Conservation (phyloP, 2,113 vertebrate species). For the Eclectus roratus region DNA sequence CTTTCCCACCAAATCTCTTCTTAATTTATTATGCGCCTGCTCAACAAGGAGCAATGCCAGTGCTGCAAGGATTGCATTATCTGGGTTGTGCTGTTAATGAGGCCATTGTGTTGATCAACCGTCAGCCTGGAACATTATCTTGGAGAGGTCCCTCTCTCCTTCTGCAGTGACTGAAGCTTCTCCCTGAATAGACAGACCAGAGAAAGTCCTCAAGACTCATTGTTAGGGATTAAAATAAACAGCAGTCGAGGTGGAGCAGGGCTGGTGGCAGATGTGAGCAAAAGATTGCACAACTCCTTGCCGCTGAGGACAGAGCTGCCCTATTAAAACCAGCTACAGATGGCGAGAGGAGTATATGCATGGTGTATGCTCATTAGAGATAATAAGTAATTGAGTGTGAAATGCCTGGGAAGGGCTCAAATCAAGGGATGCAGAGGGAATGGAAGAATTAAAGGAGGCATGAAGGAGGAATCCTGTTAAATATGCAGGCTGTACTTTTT, state of each 20-base stretch:
- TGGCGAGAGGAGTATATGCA: background rate
- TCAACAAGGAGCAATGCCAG: background rate
- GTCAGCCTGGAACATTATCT: background rate
- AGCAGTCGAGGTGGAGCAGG: background rate
- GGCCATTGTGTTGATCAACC: background rate
- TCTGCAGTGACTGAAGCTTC: background rate
- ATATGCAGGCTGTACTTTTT: background rate
- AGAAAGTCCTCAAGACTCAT: background rate
- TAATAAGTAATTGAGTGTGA: slow-evolving; percentile 2
- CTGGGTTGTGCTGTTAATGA: background rate
- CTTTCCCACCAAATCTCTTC: background rate
- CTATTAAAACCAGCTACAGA: background rate
- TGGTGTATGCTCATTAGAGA: background rate
- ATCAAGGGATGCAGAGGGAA: background rate
- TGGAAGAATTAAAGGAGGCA: background rate
- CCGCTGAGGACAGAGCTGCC: background rate
- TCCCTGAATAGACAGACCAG: background rate
- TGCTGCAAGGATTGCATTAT: background rate
- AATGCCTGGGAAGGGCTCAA: background rate
- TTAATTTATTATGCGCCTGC: background rate
- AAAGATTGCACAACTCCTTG: background rate
- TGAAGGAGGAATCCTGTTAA: background rate
- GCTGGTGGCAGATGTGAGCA: background rate
- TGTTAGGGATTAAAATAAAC: background rate
- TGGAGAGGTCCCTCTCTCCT: background rate